Conservation (phyloP, 2,888 invertebrate genomes). For the Neoaliturus tenellus region DNA sequence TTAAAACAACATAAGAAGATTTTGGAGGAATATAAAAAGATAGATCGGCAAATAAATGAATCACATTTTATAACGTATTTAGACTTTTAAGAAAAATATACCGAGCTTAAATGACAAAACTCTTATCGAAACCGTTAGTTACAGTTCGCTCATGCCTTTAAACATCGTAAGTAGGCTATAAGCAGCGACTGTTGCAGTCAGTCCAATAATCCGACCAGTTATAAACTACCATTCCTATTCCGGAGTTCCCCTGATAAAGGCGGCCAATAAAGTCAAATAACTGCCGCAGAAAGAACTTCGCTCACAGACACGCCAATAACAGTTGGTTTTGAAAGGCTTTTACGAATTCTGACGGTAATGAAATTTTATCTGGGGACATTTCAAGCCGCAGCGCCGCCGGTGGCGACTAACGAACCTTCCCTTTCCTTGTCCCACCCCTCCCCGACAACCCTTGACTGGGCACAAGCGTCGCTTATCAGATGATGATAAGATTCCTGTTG, state of each 20-base stretch:
- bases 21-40: too few species aligned
- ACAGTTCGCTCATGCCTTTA: neutral
- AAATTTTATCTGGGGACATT: conserved; percentile 51
- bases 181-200: neutral
- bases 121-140: neutral
- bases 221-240: conserved; percentile 18
- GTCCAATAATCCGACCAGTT: neutral
- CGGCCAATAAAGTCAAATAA: conserved; percentile 19
- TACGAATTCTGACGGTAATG: conserved; percentile 50
- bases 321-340: conserved; percentile 38
- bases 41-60: too few species aligned
- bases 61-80: too few species aligned
- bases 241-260: conserved; percentile 3
- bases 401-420: conserved; percentile 27
- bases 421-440: conserved; percentile 13
- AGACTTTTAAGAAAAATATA: too few species aligned
- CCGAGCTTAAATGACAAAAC: too few species aligned
- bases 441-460: conserved; percentile 29
- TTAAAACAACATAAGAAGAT: too few species aligned
- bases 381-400: neutral
- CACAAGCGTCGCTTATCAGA: neutral
- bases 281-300: conserved; percentile 9
- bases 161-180: neutral
- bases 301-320: conserved; percentile 14
- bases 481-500: conserved; percentile 16